Evolutionary conservation across 2,797 vertebrate genomes (phyloP), one percentile per base, ranked within the genome.

Genomic region (Chrysocyon brachyurus): DNA sequence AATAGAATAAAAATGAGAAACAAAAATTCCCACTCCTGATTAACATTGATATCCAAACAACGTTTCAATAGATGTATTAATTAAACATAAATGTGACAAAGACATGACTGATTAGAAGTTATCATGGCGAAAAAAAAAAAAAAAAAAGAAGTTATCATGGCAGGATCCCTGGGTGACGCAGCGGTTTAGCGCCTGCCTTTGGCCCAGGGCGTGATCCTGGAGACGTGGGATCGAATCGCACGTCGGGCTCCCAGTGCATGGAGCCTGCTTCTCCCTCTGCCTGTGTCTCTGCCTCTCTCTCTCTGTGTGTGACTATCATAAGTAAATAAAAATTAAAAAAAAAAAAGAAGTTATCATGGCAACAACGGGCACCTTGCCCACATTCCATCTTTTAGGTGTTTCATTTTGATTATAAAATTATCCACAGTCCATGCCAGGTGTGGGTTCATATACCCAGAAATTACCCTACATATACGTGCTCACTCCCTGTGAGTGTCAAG

Each of bases 381-480:
- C 31, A 79, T 24, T 40, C 33, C 12, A 2, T 40, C 49, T 78
- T 33, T 84, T 12, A 26, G 15, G 22, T 33, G 22, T 52, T 90
- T 82, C 12, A 11, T 68, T 95, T 82, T 91, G n/a, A 66, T 77
- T 61, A 52, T 78, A 73, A 89, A 89, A 86, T 77, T 91, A 86
- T 81, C 15, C 24, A 94, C 12, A 68, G 5, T 49, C n/a, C 49
- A n/a, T 12, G 14, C 70, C 26, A 78, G 15, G 22, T 70, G 21
- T 49, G 26, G 46, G 46, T 61, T 84, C 36, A n/a, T 24, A 64
- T 11, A 84, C 6, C 56, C 33, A 88, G 12, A 68, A 91, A 86
- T 59, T 46, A n/a, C 31, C 24, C 22, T 26, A 10, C 10, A 12
- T 8, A 12, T 8, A 77, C 31, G 12, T 15, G 11, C 22, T 75